phyloP scores from a whole-genome alignment of 2,113 vertebrate species.

The Thalassoma bifasciatum region DNA sequence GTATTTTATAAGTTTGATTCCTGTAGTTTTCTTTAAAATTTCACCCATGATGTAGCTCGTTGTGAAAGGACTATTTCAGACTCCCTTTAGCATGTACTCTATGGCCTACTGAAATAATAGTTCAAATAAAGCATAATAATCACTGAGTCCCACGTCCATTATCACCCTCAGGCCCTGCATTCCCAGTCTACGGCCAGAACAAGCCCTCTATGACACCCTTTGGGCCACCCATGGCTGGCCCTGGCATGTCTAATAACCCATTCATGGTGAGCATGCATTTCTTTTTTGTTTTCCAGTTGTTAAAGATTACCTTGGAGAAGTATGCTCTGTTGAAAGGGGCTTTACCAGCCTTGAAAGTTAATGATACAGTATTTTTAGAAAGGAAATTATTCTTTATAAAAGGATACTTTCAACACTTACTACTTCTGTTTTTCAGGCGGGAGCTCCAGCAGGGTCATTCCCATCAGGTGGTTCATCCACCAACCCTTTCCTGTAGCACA shows the following conservation, averaged over 20 bases:
- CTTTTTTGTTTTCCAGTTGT: neutral
- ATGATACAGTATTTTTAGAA: neutral
- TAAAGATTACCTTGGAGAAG: neutral
- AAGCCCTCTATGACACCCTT: conserved; percentile 93
- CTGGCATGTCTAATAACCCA: conserved; percentile 94
- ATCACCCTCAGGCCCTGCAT: conserved; percentile 87
- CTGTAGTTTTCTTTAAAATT: neutral
- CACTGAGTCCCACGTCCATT: neutral
- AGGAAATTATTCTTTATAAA: neutral
- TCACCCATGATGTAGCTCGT: neutral
- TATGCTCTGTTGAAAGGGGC: neutral
- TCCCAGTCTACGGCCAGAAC: conserved; percentile 91
- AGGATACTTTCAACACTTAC: neutral
- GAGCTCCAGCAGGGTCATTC: conserved; percentile 91
- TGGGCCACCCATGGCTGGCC: conserved; percentile 88
- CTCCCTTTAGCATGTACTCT: neutral
- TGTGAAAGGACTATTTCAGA: conserved; percentile 1
- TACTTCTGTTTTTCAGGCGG: conserved; percentile 82
- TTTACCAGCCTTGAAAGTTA: neutral
- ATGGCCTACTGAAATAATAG: neutral
- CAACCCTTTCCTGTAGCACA: conserved; percentile 98
- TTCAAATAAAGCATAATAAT: conserved; percentile 17
- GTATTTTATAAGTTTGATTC: neutral
- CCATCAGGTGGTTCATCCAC: conserved; percentile 92
- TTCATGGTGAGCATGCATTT: conserved; percentile 91